phyloP scores from a whole-genome alignment of 2,113 vertebrate species.

The Theristicus caerulescens region DNA sequence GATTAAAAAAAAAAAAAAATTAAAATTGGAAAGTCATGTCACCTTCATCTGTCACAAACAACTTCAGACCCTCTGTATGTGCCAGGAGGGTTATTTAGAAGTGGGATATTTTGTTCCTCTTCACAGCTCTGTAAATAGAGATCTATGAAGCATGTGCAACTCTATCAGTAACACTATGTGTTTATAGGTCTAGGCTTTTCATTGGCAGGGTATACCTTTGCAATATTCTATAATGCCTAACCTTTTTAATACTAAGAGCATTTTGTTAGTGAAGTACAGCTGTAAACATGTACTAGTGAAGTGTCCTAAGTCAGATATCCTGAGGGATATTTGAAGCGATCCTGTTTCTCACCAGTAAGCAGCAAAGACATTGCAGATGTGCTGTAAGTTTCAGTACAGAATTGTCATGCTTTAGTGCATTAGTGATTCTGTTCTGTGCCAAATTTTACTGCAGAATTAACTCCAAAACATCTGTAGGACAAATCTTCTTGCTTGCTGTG shows the following conservation, averaged over 20 bases:
- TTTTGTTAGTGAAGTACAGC: neutral
- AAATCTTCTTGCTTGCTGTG: neutral
- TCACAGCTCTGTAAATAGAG: neutral
- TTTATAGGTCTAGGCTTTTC: neutral
- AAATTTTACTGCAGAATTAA: conserved; percentile 10
- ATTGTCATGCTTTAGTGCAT: neutral
- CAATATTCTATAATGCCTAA: neutral
- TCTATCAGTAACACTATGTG: neutral
- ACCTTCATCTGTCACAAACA: neutral
- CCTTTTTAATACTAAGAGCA: neutral
- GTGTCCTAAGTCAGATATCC: neutral
- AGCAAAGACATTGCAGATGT: neutral
- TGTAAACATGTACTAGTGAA: neutral
- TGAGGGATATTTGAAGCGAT: neutral
- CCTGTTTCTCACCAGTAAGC: neutral
- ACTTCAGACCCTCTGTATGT: neutral
- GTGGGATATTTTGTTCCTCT: neutral
- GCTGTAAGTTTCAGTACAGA: neutral
- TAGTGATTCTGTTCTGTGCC: neutral
- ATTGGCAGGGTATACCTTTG: neutral
- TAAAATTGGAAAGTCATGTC: neutral
- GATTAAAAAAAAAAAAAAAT: neutral
- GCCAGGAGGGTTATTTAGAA: neutral
- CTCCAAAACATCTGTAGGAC: conserved; percentile 31
- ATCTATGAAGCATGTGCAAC: neutral